Percentiles rank a stretch among this genome's conserved stretches.
Evolutionary conservation across 2,113 vertebrate genomes (phyloP).

Genomic region (Paramormyrops kingsleyae): DNA sequence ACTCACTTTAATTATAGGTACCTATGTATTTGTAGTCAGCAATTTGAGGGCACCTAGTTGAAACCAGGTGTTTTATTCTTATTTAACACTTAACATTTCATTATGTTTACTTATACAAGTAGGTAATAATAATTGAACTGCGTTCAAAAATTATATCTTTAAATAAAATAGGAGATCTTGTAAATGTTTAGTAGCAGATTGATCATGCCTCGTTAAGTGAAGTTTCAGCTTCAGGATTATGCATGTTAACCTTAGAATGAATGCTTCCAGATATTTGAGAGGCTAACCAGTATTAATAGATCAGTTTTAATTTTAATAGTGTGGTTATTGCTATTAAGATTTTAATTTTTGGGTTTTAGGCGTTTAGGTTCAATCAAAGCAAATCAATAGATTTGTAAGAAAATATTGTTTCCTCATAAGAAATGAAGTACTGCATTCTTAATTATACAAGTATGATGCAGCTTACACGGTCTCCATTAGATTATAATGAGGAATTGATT

Average conservation of each 20-base stretch:
- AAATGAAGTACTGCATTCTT: background rate
- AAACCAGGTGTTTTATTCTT: background rate
- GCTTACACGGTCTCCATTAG: background rate
- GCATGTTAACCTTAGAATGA: background rate
- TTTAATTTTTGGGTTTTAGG: background rate
- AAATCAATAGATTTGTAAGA: background rate
- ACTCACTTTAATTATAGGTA: background rate
- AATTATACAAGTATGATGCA: background rate
- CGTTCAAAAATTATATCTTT: background rate
- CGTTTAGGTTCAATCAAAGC: background rate
- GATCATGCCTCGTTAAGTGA: background rate
- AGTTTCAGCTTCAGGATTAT: background rate
- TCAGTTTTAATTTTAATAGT: background rate
- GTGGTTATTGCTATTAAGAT: background rate
- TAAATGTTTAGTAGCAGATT: background rate
- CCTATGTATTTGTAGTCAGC: background rate
- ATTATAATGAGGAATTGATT: constrained; percentile 8
- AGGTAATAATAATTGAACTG: background rate
- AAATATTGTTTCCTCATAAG: background rate
- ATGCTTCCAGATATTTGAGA: background rate
- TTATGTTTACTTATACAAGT: background rate
- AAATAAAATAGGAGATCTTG: background rate
- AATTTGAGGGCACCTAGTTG: background rate
- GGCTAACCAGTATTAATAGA: background rate
- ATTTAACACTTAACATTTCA: background rate